Evolutionary conservation across 1,140 invertebrate genomes (phyloP).

Genomic region (Penaeus chinensis): DNA sequence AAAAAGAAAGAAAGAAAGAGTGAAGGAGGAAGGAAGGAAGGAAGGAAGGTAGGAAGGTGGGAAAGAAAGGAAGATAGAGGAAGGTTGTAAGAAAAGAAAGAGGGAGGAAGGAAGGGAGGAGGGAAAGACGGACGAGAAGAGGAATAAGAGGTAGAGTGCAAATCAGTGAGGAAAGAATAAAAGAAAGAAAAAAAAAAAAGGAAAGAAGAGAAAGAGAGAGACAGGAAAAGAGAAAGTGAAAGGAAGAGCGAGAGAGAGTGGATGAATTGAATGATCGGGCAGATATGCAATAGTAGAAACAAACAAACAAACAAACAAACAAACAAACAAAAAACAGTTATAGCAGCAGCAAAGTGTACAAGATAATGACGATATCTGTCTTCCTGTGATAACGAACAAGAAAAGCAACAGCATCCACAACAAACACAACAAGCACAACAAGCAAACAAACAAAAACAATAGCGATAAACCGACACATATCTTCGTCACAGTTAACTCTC

Average conservation of each 20-base stretch:
- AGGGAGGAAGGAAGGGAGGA: neutral
- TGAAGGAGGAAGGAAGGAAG: neutral
- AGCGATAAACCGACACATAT: too few species aligned
- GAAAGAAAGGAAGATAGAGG: neutral
- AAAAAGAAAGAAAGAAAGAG: neutral
- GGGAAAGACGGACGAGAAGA: neutral
- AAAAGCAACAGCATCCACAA: too few species aligned
- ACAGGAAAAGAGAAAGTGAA: neutral
- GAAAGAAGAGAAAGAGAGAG: slow-evolving; percentile 10
- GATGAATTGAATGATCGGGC: too few species aligned
- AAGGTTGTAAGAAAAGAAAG: neutral
- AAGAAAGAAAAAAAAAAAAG: neutral
- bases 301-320: too few species aligned
- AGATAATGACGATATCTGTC: too few species aligned
- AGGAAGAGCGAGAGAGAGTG: neutral
- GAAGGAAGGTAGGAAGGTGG: neutral
- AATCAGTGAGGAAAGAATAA: neutral
- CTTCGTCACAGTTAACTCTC: too few species aligned
- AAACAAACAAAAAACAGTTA: too few species aligned
- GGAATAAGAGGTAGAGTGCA: neutral
- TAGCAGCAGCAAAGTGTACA: too few species aligned
- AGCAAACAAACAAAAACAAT: too few species aligned
- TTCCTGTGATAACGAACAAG: too few species aligned
- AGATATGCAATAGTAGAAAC: too few species aligned
- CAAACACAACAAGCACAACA: too few species aligned